Base-by-base conservation (phyloP, 2,113 vertebrate species). In the Hucho hucho region DNA sequence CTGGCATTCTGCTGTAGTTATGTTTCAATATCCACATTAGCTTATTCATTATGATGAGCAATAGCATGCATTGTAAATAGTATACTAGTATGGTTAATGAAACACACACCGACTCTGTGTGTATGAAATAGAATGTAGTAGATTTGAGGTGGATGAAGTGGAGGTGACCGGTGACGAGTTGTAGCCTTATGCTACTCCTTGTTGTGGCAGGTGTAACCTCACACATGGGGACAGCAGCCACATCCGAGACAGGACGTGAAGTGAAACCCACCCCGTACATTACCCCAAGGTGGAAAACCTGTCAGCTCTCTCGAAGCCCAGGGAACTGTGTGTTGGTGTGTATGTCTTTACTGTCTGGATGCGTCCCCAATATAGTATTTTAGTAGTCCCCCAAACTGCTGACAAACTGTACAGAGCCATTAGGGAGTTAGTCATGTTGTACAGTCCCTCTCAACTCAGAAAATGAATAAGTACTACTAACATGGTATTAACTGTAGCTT, bases 401-500 rank as follows among this genome's bases (percentile, higher is more conserved):
- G 77, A 78, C 64, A 65, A 73, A 73, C 70, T 86, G 76, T 85
- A 76, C 77, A 47, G 79, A 87, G 78, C 80, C 86, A 61, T 49
- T 82, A 77, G 63, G 20, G 37, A 43, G 49, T 63, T 64, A 80
- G 67, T 77, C 75, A 43, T 43, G 37, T 43, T 43, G 37, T 43
- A 43, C 9, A 43, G 37, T 77, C 74, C 64, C 73, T 72, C 26
- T 82, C 26, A 14, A 47, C 37, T 43, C 37, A 43, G 37, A 43
- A 47, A 14, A 69, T 69, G 76, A 82, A 77, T 37, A 72, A 43
- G 37, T 43, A 75, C 74, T 89, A 89, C 75, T 89, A 89, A 89
- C 49, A 53, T 86, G 63, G 80, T 86, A 87, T 86, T 87, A 88
- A 87, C 74, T 73, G 76, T 91, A 90, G 89, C 78, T 87, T 86